Evolutionary conservation across 2,797 vertebrate genomes (phyloP), one percentile per base, ranked within the genome.

Genomic region (Sciaenops ocellatus): DNA sequence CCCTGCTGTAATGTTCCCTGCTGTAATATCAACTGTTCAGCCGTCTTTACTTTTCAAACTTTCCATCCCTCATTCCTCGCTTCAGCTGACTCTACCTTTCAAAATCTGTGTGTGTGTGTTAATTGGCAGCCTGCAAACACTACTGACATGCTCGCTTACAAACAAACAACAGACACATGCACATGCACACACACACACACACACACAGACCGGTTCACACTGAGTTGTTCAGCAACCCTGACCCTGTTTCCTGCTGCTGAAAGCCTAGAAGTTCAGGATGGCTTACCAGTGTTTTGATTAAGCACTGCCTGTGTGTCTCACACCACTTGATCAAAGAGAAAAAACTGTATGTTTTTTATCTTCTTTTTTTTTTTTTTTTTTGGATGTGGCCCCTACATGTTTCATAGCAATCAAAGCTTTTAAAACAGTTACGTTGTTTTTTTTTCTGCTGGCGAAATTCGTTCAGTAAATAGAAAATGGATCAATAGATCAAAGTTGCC

Each of bases 201-300:
- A 80, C 70, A 85, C 66, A 56, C 78, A 78, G 48, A 75, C 77
- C 76, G 56, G 77, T 86, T 84, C 87, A 88, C 87, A 83, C 85
- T 87, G 89, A 86, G 87, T 74, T 84, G 84, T 88, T 87, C 86
- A 85, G 85, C 86, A 77, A 76, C 84, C 74, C 76, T 90, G 85
- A 90, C 89, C 90, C 86, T 73, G 80, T 73, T 90, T 90, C 90
- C 86, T 87, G 85, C 86, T 72, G 90, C 85, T 85, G 85, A 84
- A 90, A 89, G 90, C 85, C 73, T 66, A 61, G 56, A 82, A 87
- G 90, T 92, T 90, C 85, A 83, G 85, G 89, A 90, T 90, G 89
- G 82, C 87, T 87, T 89, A 83, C 82, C 90, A 86, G 85, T 86
- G 89, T 90, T 92, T 91, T 93, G 90, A 93, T 91, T 87, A 92